Percentiles rank a stretch among this genome's conserved stretches.
These are phyloP conservation scores for Terebella lapidaria DNA, from an alignment of 2,888 invertebrate species.

Conservation along the genomic window DNA sequence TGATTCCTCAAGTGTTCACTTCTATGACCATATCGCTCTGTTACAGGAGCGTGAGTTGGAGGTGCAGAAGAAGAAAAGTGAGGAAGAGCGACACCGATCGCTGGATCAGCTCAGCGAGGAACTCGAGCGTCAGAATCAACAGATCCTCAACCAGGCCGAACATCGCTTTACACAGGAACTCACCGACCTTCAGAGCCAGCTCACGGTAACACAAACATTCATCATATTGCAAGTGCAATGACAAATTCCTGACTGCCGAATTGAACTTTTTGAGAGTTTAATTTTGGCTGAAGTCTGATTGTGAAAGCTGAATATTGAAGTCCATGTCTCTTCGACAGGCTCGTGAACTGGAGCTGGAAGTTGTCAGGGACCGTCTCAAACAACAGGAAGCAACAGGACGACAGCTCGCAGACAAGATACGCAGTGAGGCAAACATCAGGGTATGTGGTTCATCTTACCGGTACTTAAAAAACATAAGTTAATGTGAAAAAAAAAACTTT, in stretches of 20 bases:
- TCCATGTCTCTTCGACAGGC: conserved; percentile 13
- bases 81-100: conserved; percentile 9
- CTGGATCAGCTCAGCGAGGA: conserved; percentile 31
- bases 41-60: too few species aligned
- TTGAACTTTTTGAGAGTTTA: too few species aligned
- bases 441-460: too few species aligned
- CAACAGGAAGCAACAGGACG: conserved; percentile 16
- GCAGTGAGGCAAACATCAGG: conserved; percentile 14
- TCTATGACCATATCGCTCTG: too few species aligned
- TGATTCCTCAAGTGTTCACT: too few species aligned
- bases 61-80: neutral
- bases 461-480: too few species aligned
- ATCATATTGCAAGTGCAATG: too few species aligned
- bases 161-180: conserved; percentile 5
- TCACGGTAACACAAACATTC: conserved; percentile 16
- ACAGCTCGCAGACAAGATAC: conserved; percentile 13
- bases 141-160: conserved; percentile 15
- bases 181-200: conserved; percentile 11
- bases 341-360: conserved; percentile 20
- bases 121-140: conserved; percentile 24
- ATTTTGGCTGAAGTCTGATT: too few species aligned
- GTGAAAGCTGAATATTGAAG: too few species aligned
- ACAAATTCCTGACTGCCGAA: too few species aligned
- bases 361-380: conserved; percentile 17
- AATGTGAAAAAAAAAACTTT: too few species aligned